Percentiles rank a stretch among this genome's conserved stretches.
Evolutionary conservation across 2,113 vertebrate species (phyloP).

Genomic region (Pluvianellus socialis): DNA sequence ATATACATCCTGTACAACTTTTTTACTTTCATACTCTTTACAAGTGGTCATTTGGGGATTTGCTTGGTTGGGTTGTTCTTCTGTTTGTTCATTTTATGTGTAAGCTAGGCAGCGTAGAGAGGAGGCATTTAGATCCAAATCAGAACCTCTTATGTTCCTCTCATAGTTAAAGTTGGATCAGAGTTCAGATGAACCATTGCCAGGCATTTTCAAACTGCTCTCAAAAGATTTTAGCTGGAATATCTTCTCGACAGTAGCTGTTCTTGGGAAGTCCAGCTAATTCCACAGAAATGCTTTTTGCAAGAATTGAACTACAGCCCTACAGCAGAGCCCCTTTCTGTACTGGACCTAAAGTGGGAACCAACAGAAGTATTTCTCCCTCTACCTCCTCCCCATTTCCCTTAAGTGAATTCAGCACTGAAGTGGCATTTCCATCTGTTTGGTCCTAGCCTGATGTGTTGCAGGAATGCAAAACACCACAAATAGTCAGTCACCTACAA

Average conservation of each 20-base stretch:
- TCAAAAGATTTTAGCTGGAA: constrained; percentile 4
- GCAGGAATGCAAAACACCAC: neutral
- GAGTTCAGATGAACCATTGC: neutral
- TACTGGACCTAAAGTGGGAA: neutral
- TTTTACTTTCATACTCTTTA: neutral
- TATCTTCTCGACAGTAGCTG: constrained; percentile 14
- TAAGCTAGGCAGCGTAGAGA: neutral
- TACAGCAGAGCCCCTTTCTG: neutral
- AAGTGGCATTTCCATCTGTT: neutral
- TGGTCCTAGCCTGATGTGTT: neutral
- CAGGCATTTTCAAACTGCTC: neutral
- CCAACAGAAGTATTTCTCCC: neutral
- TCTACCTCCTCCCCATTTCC: neutral
- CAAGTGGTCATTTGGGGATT: neutral
- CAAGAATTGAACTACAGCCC: neutral
- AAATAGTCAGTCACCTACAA: neutral
- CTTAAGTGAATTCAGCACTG: neutral
- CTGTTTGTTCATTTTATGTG: neutral
- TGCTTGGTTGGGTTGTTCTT: neutral
- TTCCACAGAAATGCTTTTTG: neutral
- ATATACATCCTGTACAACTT: neutral
- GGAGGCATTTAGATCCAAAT: neutral
- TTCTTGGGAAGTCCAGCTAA: neutral
- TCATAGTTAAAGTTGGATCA: neutral
- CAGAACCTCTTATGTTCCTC: neutral